Percentiles rank a stretch among this genome's conserved stretches.
phyloP scores from a whole-genome alignment of 1,140 invertebrate species.

The Heliconius eleuchia region DNA sequence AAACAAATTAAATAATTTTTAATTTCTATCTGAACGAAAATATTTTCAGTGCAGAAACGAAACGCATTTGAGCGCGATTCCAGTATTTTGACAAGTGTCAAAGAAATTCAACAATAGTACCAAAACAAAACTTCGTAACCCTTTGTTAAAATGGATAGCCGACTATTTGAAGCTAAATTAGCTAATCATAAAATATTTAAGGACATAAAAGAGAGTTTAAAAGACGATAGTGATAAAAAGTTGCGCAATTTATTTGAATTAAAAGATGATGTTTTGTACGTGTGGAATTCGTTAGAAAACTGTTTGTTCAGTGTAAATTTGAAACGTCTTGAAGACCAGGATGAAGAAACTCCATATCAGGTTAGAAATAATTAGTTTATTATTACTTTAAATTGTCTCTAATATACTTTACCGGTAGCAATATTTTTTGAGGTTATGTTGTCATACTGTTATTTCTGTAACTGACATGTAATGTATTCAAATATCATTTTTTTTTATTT shows the following conservation, averaged over 20 bases:
- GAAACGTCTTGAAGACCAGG: slow-evolving; percentile 79
- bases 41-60: slow-evolving; percentile 19
- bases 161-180: slow-evolving; percentile 81
- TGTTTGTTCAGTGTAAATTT: slow-evolving; percentile 84
- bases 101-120: slow-evolving; percentile 22
- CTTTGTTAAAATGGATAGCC: slow-evolving; percentile 77
- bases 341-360: slow-evolving; percentile 82
- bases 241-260: slow-evolving; percentile 84
- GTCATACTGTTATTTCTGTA: slow-evolving; percentile 12
- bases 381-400: not conserved
- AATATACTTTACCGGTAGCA: not conserved
- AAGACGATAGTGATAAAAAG: slow-evolving; percentile 80
- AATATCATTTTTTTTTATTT: not conserved
- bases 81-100: slow-evolving; percentile 21
- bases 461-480: not conserved
- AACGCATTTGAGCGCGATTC: slow-evolving; percentile 41
- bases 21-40: too few relatives aligned
- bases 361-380: slow-evolving; percentile 63
- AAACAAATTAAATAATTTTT: too few relatives aligned
- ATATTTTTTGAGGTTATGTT: slow-evolving; percentile 38
- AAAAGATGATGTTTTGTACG: slow-evolving; percentile 84
- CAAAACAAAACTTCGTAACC: slow-evolving; percentile 31
- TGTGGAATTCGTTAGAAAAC: slow-evolving; percentile 84
- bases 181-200: slow-evolving; percentile 83
- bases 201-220: slow-evolving; percentile 80